Percentiles rank a stretch among this genome's conserved stretches.
Evolutionary conservation across 2,888 invertebrate genomes (phyloP).

Genomic region (Thymelicus sylvestris): DNA sequence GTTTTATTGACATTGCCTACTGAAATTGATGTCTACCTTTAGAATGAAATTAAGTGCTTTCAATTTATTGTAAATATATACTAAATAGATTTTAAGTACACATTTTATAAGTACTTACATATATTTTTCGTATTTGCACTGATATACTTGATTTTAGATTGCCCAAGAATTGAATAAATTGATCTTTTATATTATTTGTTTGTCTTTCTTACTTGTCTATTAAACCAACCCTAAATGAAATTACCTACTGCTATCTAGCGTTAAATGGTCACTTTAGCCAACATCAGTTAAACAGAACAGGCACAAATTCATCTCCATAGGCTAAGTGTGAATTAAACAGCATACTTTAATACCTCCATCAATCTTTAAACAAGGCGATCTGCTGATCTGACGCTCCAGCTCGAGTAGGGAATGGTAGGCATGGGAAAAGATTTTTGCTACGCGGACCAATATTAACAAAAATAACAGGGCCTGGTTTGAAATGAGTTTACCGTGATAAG

Average conservation of each 20-base stretch:
- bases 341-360: too few relatives aligned
- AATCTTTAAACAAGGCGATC: too few relatives aligned
- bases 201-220: slow-evolving; percentile 44
- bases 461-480: too few relatives aligned
- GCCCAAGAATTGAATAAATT: slow-evolving; percentile 64
- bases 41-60: slow-evolving; percentile 20
- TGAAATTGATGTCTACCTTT: slow-evolving; percentile 2
- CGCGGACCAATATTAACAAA: too few relatives aligned
- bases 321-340: too few relatives aligned
- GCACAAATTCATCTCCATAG: too few relatives aligned
- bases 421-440: too few relatives aligned
- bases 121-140: slow-evolving; percentile 62
- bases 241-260: neutral
- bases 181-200: slow-evolving; percentile 53
- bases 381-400: too few relatives aligned
- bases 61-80: slow-evolving; percentile 29
- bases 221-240: neutral
- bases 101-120: slow-evolving; percentile 45
- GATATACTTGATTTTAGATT: slow-evolving; percentile 54
- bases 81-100: slow-evolving; percentile 48
- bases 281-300: too few relatives aligned
- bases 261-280: too few relatives aligned
- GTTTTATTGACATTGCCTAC: neutral
- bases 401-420: too few relatives aligned
- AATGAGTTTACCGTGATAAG: too few relatives aligned